phyloP scores from a whole-genome alignment of 2,113 vertebrate species.

The Onychorhynchus coronatus region DNA sequence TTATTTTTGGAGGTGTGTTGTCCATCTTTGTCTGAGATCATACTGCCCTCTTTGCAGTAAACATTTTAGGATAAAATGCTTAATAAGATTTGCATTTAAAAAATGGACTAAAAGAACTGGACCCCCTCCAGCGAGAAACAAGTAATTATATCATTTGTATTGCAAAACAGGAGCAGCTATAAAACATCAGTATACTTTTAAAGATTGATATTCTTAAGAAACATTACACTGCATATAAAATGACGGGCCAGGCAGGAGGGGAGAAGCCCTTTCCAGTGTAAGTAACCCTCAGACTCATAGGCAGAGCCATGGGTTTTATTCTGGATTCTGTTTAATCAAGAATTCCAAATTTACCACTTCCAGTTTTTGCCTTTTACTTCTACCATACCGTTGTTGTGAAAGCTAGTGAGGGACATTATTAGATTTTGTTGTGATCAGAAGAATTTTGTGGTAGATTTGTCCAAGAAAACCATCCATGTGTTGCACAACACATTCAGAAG shows the following conservation, averaged over 20 bases:
- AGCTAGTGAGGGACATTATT: background rate
- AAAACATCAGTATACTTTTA: slow-evolving; percentile 70
- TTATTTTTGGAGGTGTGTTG: slow-evolving; percentile 70
- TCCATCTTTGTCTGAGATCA: slow-evolving; percentile 70
- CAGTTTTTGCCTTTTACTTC: background rate
- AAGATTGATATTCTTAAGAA: slow-evolving; percentile 70
- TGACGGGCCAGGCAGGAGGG: slow-evolving; percentile 39
- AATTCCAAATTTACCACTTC: background rate
- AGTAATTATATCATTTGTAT: slow-evolving; percentile 84
- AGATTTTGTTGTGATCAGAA: background rate
- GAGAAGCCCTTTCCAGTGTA: slow-evolving; percentile 35
- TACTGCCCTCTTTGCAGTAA: slow-evolving; percentile 71
- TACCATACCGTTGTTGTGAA: background rate
- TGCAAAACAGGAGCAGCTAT: slow-evolving; percentile 75
- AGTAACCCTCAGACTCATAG: background rate
- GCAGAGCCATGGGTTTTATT: background rate
- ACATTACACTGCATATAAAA: slow-evolving; percentile 66
- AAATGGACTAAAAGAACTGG: slow-evolving; percentile 75
- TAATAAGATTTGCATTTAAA: slow-evolving; percentile 84
- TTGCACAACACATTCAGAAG: background rate
- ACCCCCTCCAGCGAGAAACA: slow-evolving; percentile 77
- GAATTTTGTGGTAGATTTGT: background rate
- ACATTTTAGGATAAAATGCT: slow-evolving; percentile 81
- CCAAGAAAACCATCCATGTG: background rate
- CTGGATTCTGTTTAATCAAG: background rate